Evolutionary conservation across 2,113 vertebrate species (phyloP).

Genomic region (Leptobrachium leishanense): DNA sequence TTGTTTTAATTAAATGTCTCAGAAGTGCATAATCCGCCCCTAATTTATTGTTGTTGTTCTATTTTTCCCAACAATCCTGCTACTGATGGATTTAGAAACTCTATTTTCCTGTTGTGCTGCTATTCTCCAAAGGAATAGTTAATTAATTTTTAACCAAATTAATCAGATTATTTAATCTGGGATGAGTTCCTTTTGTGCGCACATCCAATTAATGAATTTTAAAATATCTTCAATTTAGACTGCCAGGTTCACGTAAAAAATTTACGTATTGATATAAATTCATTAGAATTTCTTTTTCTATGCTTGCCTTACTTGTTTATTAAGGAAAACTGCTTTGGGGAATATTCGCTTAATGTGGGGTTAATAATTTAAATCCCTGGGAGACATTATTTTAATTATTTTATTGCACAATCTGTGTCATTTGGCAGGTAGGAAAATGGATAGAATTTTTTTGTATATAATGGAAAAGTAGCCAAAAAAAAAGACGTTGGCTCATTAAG

Average conservation of each 20-base stretch:
- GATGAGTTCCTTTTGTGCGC: neutral
- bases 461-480: constrained; percentile 34
- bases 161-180: constrained; percentile 35
- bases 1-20: constrained; percentile 37
- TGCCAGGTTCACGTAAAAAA: constrained; percentile 3
- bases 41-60: constrained; percentile 21
- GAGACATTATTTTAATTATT: constrained; percentile 1
- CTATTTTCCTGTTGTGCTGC: constrained; percentile 36
- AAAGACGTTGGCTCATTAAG: constrained; percentile 29
- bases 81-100: constrained; percentile 28
- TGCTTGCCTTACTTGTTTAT: neutral
- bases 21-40: constrained; percentile 24
- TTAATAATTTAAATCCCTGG: constrained; percentile 6
- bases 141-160: constrained; percentile 43
- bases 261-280: neutral
- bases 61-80: neutral
- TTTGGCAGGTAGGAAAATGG: constrained; percentile 23
- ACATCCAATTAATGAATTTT: constrained; percentile 6
- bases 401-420: constrained; percentile 34
- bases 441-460: constrained; percentile 40
- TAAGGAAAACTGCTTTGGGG: constrained; percentile 20
- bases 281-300: neutral
- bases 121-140: constrained; percentile 24
- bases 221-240: constrained; percentile 3
- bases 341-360: too few species aligned